phyloP scores from a whole-genome alignment of 2,113 vertebrate genomes.

The Naja naja region DNA sequence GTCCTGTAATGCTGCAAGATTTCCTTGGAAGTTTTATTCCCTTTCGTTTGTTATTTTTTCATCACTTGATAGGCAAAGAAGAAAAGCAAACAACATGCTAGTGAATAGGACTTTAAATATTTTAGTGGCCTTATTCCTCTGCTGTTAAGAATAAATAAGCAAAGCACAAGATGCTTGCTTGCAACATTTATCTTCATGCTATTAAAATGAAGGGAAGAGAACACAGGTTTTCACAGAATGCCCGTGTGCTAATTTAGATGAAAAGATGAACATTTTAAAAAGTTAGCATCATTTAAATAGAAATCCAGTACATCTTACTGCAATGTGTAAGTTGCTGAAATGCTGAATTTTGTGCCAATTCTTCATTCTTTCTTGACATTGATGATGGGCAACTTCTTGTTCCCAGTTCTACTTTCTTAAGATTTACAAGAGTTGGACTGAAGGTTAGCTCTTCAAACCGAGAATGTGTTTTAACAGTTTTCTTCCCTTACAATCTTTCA shows the following conservation, averaged over 20 bases:
- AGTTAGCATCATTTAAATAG: neutral
- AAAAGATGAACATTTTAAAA: neutral
- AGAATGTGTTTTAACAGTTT: neutral
- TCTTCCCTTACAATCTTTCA: neutral
- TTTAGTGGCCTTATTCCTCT: neutral
- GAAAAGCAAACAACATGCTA: neutral
- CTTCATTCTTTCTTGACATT: neutral
- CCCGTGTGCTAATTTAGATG: neutral
- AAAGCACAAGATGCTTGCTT: neutral
- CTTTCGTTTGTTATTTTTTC: neutral
- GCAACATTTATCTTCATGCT: neutral
- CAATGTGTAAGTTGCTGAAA: neutral
- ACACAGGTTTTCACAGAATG: neutral
- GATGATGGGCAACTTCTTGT: neutral
- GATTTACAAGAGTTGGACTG: neutral
- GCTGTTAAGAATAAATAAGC: neutral
- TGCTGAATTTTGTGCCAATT: neutral
- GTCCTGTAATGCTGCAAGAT: neutral
- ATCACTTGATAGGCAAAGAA: neutral
- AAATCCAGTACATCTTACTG: neutral
- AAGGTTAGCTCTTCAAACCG: neutral
- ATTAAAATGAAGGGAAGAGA: neutral
- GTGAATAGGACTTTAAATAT: neutral
- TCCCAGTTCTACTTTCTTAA: neutral
- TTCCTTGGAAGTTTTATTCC: neutral